Conservation (phyloP, 2,797 vertebrate genomes). For the Schizothorax lantsangensis region DNA sequence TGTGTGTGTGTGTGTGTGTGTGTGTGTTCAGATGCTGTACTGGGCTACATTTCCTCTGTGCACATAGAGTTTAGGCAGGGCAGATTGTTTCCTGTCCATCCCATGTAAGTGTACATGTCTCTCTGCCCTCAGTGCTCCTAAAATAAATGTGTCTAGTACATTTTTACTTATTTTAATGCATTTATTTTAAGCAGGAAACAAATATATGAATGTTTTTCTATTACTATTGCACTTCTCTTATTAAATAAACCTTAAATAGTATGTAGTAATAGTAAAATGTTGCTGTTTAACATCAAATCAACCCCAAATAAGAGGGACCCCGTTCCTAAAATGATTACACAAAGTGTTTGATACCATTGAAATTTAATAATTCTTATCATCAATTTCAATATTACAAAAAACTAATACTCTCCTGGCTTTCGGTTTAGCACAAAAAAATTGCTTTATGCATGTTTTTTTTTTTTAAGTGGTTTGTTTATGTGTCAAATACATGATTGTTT, state of each 20-base stretch:
- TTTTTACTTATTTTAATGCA: neutral
- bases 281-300: neutral
- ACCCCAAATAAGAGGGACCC: neutral
- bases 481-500: too few relatives aligned
- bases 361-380: neutral
- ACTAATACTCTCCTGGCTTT: neutral
- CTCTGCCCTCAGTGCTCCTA: neutral
- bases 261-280: neutral
- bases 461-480: too few relatives aligned
- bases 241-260: neutral
- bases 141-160: neutral
- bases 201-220: neutral
- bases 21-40: constrained; percentile 39
- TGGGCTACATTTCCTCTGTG: constrained; percentile 44
- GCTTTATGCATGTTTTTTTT: too few relatives aligned
- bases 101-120: constrained; percentile 1
- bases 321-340: neutral
- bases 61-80: constrained; percentile 35
- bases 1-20: constrained; percentile 27
- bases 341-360: neutral
- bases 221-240: neutral
- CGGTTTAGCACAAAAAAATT: neutral
- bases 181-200: neutral
- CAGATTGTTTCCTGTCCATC: constrained; percentile 49
- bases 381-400: neutral